Conservation (phyloP, 2,888 invertebrate species). For the Epirrhoe tristata region DNA sequence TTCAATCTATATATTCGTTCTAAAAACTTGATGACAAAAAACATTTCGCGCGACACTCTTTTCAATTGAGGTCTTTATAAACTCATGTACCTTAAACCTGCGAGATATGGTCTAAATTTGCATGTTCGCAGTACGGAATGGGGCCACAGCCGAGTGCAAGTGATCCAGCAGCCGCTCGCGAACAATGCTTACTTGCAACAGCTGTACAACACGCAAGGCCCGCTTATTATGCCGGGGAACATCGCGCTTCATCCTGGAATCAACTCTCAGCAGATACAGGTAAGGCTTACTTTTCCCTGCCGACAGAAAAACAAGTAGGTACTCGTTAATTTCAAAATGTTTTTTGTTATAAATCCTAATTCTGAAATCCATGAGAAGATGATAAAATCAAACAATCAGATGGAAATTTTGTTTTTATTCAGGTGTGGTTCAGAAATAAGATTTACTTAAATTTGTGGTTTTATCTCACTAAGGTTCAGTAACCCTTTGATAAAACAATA, state of each 20-base stretch:
- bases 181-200: conserved; percentile 92
- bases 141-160: conserved; percentile 91
- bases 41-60: not conserved
- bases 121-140: conserved; percentile 83
- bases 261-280: conserved; percentile 92
- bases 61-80: not conserved
- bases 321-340: too few relatives aligned
- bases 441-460: too few relatives aligned
- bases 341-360: too few relatives aligned
- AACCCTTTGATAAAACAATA: too few relatives aligned
- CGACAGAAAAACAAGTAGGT: not conserved
- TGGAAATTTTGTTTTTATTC: too few relatives aligned
- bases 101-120: not conserved
- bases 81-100: not conserved
- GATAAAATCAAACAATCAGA: too few relatives aligned
- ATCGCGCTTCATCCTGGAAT: conserved; percentile 90
- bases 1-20: too few relatives aligned
- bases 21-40: too few relatives aligned
- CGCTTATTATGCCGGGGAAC: conserved; percentile 92
- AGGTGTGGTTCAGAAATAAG: too few relatives aligned
- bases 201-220: conserved; percentile 92
- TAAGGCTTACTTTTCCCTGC: conserved; percentile 47
- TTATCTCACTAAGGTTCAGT: too few relatives aligned
- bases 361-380: conserved; percentile 6
- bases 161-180: conserved; percentile 92